Base-by-base conservation (phyloP, 2,113 vertebrate species). In the Coptodon bakossiorum region DNA sequence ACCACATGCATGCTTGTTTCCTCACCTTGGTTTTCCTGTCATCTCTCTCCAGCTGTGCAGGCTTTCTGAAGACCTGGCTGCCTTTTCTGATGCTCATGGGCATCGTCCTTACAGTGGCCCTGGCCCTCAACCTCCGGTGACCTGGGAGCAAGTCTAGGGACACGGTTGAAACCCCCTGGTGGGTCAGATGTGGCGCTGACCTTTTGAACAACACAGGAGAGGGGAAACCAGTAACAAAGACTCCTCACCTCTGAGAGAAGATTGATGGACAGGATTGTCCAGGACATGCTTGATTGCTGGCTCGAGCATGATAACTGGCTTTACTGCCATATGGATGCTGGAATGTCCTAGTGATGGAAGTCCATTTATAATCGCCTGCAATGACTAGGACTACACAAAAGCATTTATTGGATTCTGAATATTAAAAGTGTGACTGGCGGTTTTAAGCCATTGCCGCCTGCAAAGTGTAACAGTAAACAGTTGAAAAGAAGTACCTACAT, bases 21-120 rank as follows among this genome's bases (percentile, higher is more conserved):
- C 79, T 87, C 53, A 45, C 16, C 50, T 80, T 79, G n/a, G 2
- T 56, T 10, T 19, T n/a, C 8, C 54, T 17, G 40, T 31, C 19
- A 22, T 57, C 6, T 31, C 45, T 73, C 83, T 94, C 53, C 96
- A 99, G 99, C 84, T 87, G 97, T 29, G 97, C 94, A 5, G 98
- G 97, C 3, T 99, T 99, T 43, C 96, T 99, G 97, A 99, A 99
- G 96, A 99, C 99, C 83, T 99, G 99, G 99, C 96, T 99, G 85
- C 99, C 99, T 34, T 99, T 98, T 90, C 59, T 98, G 13, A 96
- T 99, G 84, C 90, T 99, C 61, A 66, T 96, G 92, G 97, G 97
- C 40, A 50, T 97, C 92, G 95, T 98, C 53, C 84, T 98, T 6
- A 97, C 97, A 0, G 29, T 98, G 73, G 95, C 96, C 80, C 95